A percentile compares a stretch with the other conserved stretches of the same genome.
These are phyloP conservation scores for Eudiplozoon nipponicum DNA, from an alignment of 2,888 invertebrate genomes.

Conservation along the genomic window DNA sequence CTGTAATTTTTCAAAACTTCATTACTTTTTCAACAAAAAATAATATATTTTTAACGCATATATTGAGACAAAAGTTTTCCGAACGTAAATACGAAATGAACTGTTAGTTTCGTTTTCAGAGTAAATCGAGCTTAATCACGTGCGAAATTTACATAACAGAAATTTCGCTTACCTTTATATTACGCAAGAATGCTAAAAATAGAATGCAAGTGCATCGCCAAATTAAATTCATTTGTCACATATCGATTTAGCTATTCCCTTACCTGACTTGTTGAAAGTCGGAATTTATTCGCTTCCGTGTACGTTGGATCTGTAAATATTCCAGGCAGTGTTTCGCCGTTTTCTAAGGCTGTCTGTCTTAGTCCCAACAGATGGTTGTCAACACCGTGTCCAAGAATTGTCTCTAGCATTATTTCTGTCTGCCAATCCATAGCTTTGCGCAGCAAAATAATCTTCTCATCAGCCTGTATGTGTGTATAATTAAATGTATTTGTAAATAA, in stretches of 20 bases:
- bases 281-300: conserved; percentile 46
- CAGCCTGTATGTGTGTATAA: conserved; percentile 35
- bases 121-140: no score
- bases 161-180: no score
- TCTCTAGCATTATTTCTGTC: conserved; percentile 59
- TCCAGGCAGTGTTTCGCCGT: conserved; percentile 33
- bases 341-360: conserved; percentile 40
- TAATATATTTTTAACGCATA: no score
- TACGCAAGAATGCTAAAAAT: no score
- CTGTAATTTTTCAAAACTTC: no score
- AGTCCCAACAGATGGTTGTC: conserved; percentile 75
- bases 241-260: background rate
- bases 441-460: conserved; percentile 45
- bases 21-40: no score
- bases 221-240: background rate
- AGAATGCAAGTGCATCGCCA: background rate
- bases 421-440: conserved; percentile 56
- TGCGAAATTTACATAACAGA: no score
- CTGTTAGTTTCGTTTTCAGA: no score
- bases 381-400: conserved; percentile 63
- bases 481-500: no score
- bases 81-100: no score
- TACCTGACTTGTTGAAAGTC: conserved; percentile 81
- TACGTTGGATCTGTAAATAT: conserved; percentile 57
- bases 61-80: no score